Percentiles rank a stretch among this genome's conserved stretches.
Evolutionary conservation across 2,113 vertebrate species (phyloP).

Genomic region (Pomatorhinus ruficollis): DNA sequence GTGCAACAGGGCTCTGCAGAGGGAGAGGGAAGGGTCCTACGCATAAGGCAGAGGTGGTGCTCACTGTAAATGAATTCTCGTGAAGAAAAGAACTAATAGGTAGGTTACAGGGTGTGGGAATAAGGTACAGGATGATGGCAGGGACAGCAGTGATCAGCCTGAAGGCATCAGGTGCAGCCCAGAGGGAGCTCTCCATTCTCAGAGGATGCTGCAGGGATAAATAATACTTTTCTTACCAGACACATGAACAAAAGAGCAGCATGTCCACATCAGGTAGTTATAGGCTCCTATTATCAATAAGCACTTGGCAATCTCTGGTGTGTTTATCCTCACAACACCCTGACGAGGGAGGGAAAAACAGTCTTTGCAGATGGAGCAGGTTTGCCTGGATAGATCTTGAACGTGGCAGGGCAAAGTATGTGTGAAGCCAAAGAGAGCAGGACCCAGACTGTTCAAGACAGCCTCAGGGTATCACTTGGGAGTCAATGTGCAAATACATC

Average conservation of each 20-base stretch:
- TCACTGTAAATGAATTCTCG: background rate
- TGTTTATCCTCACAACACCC: background rate
- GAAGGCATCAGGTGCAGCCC: background rate
- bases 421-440: background rate
- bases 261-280: background rate
- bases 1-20: background rate
- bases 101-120: background rate
- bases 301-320: background rate
- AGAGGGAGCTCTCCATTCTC: background rate
- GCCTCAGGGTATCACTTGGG: background rate
- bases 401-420: background rate
- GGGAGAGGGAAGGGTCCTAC: background rate
- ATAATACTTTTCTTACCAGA: background rate
- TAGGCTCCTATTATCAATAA: background rate
- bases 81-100: background rate
- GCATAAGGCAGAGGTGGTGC: rapidly evolving
- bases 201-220: background rate
- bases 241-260: background rate
- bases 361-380: background rate
- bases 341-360: background rate
- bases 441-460: background rate
- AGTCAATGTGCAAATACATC: background rate
- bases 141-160: background rate
- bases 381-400: background rate
- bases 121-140: background rate